Evolutionary conservation across 2,797 vertebrate species (phyloP).

Genomic region (Erpetoichthys calabaricus): DNA sequence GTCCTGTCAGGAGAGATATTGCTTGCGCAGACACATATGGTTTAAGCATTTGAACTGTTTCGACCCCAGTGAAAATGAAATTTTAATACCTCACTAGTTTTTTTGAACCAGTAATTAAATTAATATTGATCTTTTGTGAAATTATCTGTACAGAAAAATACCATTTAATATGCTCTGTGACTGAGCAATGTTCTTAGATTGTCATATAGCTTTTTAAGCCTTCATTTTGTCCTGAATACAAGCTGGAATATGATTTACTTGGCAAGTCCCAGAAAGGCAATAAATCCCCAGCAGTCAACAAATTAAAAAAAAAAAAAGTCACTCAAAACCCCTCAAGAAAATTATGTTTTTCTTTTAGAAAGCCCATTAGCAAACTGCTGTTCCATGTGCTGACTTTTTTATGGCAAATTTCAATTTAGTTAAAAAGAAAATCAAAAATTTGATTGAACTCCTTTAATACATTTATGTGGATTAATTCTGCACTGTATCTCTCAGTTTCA

Average conservation of each 20-base stretch:
- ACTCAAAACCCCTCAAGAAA: no score
- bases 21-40: background rate
- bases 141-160: background rate
- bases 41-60: background rate
- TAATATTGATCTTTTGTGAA: background rate
- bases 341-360: no score
- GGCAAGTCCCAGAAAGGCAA: no score
- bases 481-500: slow-evolving; percentile 17
- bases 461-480: slow-evolving; percentile 13
- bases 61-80: background rate
- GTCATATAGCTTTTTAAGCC: background rate
- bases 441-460: slow-evolving; percentile 18
- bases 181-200: background rate
- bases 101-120: slow-evolving; percentile 1
- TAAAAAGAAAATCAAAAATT: slow-evolving; percentile 1
- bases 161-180: background rate
- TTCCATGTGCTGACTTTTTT: no score
- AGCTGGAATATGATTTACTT: no score
- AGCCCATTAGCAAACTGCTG: no score
- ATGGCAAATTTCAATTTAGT: no score
- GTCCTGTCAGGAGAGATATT: background rate
- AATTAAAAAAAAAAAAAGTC: no score
- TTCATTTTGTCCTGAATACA: no score
- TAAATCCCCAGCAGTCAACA: no score
- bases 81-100: background rate